phyloP scores from a whole-genome alignment of 2,888 invertebrate species.

The Papilio gigon region DNA sequence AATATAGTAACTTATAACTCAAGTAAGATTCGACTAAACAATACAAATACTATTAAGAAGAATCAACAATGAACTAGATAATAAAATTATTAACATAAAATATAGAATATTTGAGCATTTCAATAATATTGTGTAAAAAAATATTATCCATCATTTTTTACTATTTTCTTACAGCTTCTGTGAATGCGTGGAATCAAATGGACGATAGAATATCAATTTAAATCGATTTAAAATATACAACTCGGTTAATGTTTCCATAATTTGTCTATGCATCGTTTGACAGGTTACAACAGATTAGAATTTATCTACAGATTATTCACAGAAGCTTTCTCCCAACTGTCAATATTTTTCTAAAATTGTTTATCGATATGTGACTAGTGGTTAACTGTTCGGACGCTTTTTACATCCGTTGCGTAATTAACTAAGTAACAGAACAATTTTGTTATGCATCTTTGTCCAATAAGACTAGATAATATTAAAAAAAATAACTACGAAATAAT shows the following conservation, averaged over 20 bases:
- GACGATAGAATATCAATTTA: constrained; percentile 27
- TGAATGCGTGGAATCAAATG: constrained; percentile 57
- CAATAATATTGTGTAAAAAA: constrained; percentile 76
- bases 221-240: constrained; percentile 10
- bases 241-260: background rate
- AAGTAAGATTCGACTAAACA: constrained; percentile 63
- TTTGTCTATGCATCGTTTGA: constrained; percentile 2
- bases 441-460: constrained; percentile 60
- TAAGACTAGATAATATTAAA: constrained; percentile 65
- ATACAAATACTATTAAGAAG: constrained; percentile 62
- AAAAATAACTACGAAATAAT: constrained; percentile 60
- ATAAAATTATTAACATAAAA: constrained; percentile 78
- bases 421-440: constrained; percentile 55
- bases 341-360: constrained; percentile 58
- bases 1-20: constrained; percentile 57
- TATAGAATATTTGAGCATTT: constrained; percentile 79
- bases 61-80: constrained; percentile 73
- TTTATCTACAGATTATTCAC: constrained; percentile 53
- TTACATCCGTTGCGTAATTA: constrained; percentile 57
- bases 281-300: background rate
- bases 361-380: constrained; percentile 71
- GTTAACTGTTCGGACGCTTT: constrained; percentile 60
- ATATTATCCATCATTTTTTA: constrained; percentile 69
- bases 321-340: constrained; percentile 50
- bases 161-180: constrained; percentile 55